Base-by-base conservation (phyloP, 2,113 vertebrate species). In the Ochotona curzoniae region DNA sequence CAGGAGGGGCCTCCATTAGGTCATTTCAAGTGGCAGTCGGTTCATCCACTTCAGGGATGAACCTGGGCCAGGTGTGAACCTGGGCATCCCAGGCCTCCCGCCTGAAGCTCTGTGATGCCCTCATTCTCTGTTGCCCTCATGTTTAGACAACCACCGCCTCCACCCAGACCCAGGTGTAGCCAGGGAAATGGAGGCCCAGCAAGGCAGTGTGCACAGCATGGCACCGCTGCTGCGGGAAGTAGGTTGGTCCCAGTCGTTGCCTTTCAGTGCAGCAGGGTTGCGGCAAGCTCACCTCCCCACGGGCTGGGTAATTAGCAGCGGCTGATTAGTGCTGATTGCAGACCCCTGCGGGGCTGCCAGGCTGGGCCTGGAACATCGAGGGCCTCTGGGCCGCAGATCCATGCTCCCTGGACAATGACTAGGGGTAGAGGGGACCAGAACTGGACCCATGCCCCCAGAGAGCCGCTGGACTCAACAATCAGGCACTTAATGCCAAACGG, bases 241-340 rank as follows among this genome's bases (percentile, higher is more conserved):
- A 44, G 38, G 38, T 44, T 44, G 57, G 28, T 71, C 23, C 44
- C 21, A 4, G 12, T 7, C 54, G 54, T 18, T 12, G 9, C 69
- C 5, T 7, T 51, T 83, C 8, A 54, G 75, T 88, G 47, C 35
- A 2, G n/a, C 2, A 5, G 28, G 4, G 8, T 20, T 5, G 0
- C 0, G 32, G 38, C 38, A 44, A 44, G 38, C 70, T 96, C 94
- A 51, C 64, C 54, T 87, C 96, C 94, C 97, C 5, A 92, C 15
- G 4, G 87, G 90, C 93, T 47, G 83, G 6, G 63, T 97, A 97
- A 98, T 97, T 97, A 98, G 63, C 80, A 0, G 7, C 1, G 30
- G 82, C 96, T 98, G 97, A 98, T 98, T 97, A 98, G 95, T 1
- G 1, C 96, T 98, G 97, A 98, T 97, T 98, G 90, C 81, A 0